Evolutionary conservation across 2,888 invertebrate genomes (phyloP), one percentile per base, ranked within the genome.

Genomic region (Phalera bucephala): DNA sequence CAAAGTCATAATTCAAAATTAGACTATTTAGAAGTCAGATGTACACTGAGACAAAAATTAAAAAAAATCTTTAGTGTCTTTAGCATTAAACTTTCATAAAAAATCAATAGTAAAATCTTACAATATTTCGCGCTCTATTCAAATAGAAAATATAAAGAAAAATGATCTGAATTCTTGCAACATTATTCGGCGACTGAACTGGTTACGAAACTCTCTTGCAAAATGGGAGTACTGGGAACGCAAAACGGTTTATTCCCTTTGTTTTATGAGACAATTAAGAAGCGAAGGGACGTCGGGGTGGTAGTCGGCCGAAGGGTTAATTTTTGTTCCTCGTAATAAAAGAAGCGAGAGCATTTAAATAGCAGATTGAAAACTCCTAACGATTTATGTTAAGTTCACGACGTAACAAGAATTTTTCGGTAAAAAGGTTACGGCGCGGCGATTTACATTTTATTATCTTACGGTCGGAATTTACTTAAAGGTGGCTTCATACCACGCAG

Each of bases 261-360:
- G 77, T 80, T 81, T 80, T 78, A 80, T 74, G 77, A 70, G 78
- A 80, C 74, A 78, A 78, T 78, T 77, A 79, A 76, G 74, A 72
- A 62, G 59, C 66, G 62, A 60, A 70, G 67, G 69, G 72, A 68
- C 66, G 64, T 52, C 61, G 60, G 63, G 56, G 60, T 58, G 64
- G 68, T 57, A n/a, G n/a, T n/a, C n/a, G n/a, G n/a, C 63, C 58
- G 52, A 66, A 67, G 67, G 72, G 72, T 72, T 72, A 65, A 72
- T 74, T 73, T 77, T 72, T 73, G 65, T 68, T 66, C 56, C 43
- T 45, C 51, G 65, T 66, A 70, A 74, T 72, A 77, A 79, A 78
- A 73, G 66, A 68, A 72, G 63, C 58, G 57, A 43, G 50, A 64
- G 57, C 63, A 72, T 79, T 78, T 77, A 79, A 76, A 76, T 73